A percentile compares a stretch with the other conserved stretches of the same genome.
Conservation (phyloP, 2,113 vertebrate species). For the Collichthys lucidus region DNA sequence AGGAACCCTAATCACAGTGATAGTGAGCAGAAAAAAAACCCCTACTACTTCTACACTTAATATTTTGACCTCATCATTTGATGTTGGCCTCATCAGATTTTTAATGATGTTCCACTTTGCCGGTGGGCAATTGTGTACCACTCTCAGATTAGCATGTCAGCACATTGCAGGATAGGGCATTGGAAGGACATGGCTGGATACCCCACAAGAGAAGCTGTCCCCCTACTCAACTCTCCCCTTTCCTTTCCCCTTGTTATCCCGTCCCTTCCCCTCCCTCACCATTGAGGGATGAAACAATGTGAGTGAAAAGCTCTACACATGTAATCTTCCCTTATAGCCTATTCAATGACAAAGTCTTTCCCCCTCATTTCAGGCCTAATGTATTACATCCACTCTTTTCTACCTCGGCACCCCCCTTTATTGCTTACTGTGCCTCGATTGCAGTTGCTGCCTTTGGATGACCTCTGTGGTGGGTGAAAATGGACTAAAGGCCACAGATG, state of each 20-base stretch:
- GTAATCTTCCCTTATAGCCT: slow-evolving; percentile 44
- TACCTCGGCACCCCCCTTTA: background rate
- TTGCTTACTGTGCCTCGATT: slow-evolving; percentile 16
- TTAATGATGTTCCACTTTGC: slow-evolving; percentile 60
- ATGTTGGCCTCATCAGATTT: slow-evolving; percentile 46
- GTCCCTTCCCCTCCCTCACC: slow-evolving; percentile 5
- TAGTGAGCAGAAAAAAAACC: slow-evolving; percentile 7
- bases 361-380: slow-evolving; percentile 57
- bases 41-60: background rate
- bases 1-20: slow-evolving; percentile 9
- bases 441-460: slow-evolving; percentile 53
- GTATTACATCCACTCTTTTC: slow-evolving; percentile 29
- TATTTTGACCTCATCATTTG: slow-evolving; percentile 52
- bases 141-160: slow-evolving; percentile 46
- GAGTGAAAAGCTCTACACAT: slow-evolving; percentile 33
- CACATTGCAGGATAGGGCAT: slow-evolving; percentile 18
- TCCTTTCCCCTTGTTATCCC: slow-evolving; percentile 20
- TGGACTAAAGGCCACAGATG: slow-evolving; percentile 53
- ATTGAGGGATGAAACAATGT: slow-evolving; percentile 28
- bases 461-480: slow-evolving; percentile 56
- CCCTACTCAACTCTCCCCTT: background rate
- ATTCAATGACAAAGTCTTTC: slow-evolving; percentile 34
- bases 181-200: slow-evolving; percentile 56
- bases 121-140: slow-evolving; percentile 20
- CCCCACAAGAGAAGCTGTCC: slow-evolving; percentile 11